phyloP scores from a whole-genome alignment of 64 coral and sea anemone genomes.

The Anthopleura sola region DNA sequence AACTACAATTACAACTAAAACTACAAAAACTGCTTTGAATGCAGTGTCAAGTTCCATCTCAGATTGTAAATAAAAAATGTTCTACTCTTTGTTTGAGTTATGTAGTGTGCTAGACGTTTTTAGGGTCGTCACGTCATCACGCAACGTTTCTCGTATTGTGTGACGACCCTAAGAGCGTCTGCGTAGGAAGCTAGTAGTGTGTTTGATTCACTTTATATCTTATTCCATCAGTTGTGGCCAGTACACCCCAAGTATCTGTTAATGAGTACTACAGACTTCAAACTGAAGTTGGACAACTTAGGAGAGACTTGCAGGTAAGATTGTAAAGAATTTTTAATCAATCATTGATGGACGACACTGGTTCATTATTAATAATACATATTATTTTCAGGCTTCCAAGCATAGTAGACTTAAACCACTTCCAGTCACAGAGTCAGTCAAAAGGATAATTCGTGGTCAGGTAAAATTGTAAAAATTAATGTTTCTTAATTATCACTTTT shows the following conservation, averaged over 20 bases:
- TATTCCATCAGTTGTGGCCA: conserved; percentile 46
- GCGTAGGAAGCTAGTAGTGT: too few relatives aligned
- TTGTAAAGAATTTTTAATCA: neutral
- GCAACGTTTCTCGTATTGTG: too few relatives aligned
- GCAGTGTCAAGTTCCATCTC: neutral
- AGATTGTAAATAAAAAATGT: neutral
- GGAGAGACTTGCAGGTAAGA: conserved; percentile 54
- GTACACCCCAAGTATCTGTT: conserved; percentile 65
- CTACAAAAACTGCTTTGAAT: neutral
- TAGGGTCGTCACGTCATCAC: too few relatives aligned
- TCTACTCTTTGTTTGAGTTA: neutral
- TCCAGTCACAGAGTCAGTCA: conserved; percentile 61
- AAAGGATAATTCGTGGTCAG: conserved; percentile 65
- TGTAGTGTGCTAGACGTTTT: too few relatives aligned
- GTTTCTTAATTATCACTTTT: too few relatives aligned
- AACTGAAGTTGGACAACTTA: conserved; percentile 61
- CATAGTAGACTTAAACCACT: conserved; percentile 46
- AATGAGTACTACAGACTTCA: conserved; percentile 71
- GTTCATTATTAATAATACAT: too few relatives aligned
- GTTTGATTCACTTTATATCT: neutral
- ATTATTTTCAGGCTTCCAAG: conserved; percentile 34
- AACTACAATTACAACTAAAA: neutral
- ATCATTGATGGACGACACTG: too few relatives aligned
- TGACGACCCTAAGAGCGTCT: too few relatives aligned
- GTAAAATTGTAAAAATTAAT: conserved; percentile 11